Base-by-base conservation (phyloP, 2,888 invertebrate species). In the Melieria crassipennis region DNA sequence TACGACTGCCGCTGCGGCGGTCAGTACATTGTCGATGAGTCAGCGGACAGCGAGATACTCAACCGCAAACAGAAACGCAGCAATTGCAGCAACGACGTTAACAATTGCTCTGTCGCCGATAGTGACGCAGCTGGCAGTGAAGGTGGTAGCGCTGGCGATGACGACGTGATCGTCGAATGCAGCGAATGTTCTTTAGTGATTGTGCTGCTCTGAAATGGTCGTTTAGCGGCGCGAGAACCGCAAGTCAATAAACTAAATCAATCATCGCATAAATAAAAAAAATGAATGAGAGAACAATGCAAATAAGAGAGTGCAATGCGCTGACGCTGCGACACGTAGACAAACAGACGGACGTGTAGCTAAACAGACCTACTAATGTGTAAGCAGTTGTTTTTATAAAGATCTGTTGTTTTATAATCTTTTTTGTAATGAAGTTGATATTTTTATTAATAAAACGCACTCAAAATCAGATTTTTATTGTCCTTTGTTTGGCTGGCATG, bases 181-280 rank as follows among this genome's bases (percentile, higher is more conserved):
- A 90, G 90, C 82, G 92, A 93, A 85, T 94, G 94, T 86, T 93
- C 93, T 65, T 91, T 93, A 84, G 89, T 90, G 79, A 90, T 93
- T 80, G 78, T 84, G 79, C 76, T 81, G 85, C 82, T 80, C 74
- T 75, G 75, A 76, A 61, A 30, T 30, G 30, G 3, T 30, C 2
- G 30, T 30, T 30, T 30, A 13, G 52, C 52, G 52, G 67, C 73
- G 60, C 16, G n/a, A 50, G 10, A 56, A 69, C 47, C 56, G 57
- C 61, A 62, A 65, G 48, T 66, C 46, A 71, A 71, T 63, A 72
- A 70, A 45, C 16, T 45, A 71, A 63, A 63, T 67, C 65, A 65
- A 58, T 48, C 42, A 52, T 45, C 48, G 30, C 45, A 60, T 50
- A 60, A 64, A 60, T 45, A 70, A 64, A 56, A 9, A 16, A 46